Conservation (phyloP, 2,888 invertebrate genomes). For the Thereva unica region DNA sequence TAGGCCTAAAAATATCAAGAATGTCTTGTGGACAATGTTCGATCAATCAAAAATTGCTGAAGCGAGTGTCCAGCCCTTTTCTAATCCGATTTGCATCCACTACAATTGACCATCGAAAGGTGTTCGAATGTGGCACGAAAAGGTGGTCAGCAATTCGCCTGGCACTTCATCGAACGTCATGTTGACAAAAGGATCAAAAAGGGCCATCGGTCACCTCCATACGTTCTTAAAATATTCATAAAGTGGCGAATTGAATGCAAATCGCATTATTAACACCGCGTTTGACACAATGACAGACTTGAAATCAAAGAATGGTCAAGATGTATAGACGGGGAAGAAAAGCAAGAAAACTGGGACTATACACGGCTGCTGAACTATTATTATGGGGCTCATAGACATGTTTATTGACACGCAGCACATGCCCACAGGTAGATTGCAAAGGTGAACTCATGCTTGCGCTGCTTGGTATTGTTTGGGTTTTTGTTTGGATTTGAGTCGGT, state of each 20-base stretch:
- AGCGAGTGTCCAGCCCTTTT: neutral
- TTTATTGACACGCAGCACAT: too few relatives aligned
- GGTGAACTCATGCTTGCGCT: too few relatives aligned
- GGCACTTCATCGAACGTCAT: neutral
- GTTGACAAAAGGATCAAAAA: neutral
- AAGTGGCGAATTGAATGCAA: slow-evolving; percentile 13
- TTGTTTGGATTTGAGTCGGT: too few relatives aligned
- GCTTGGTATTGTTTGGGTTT: too few relatives aligned
- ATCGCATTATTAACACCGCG: slow-evolving; percentile 17
- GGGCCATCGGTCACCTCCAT: slow-evolving; percentile 15
- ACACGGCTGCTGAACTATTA: too few relatives aligned
- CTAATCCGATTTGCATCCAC: slow-evolving; percentile 1
- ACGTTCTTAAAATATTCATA: neutral
- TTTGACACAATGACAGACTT: slow-evolving; percentile 11
- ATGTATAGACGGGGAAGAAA: neutral
- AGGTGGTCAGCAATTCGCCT: too few relatives aligned
- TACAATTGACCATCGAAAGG: neutral
- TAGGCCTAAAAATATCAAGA: too few relatives aligned
- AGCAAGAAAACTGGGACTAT: neutral
- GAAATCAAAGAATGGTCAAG: slow-evolving; percentile 15
- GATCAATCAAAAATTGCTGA: neutral
- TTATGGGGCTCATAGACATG: too few relatives aligned
- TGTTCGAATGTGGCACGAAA: neutral
- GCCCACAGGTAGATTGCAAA: too few relatives aligned
- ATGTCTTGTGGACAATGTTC: neutral